These are phyloP conservation scores for Siphlonurus alternatus DNA, from an alignment of 2,888 invertebrate species.

Conservation along the genomic window DNA sequence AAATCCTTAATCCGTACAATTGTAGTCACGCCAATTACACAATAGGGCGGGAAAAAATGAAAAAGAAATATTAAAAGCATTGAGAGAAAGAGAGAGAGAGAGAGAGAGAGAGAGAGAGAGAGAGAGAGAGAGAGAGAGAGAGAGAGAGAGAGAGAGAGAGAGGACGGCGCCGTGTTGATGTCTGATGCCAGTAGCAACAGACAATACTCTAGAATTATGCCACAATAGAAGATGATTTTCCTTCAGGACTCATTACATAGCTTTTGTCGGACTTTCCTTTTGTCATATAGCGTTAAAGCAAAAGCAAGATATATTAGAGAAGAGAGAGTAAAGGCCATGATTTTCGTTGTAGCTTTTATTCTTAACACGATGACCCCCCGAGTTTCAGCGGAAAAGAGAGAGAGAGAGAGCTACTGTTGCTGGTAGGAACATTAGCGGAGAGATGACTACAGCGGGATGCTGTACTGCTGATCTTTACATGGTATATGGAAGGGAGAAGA, in stretches of 20 bases:
- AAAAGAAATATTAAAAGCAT: not conserved
- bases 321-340: not conserved
- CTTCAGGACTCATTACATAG: conserved; percentile 15
- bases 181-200: conserved; percentile 5
- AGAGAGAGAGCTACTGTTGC: not conserved
- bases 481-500: not conserved
- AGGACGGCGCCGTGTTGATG: not conserved
- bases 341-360: not conserved
- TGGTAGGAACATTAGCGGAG: not conserved
- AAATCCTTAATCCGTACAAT: not conserved
- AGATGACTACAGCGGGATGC: not conserved
- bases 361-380: not conserved
- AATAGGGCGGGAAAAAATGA: not conserved
- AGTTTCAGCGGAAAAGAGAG: not conserved
- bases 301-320: conserved; percentile 5
- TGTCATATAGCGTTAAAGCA: conserved; percentile 11
- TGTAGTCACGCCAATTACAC: not conserved
- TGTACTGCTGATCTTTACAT: not conserved
- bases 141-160: conserved; percentile 1
- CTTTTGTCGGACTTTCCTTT: conserved; percentile 14
- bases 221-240: conserved; percentile 16
- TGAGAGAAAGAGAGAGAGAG: too few relatives aligned
- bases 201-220: conserved; percentile 14
- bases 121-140: too few relatives aligned
- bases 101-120: too few relatives aligned